Percentiles rank a stretch among this genome's conserved stretches.
Evolutionary conservation across 2,888 invertebrate genomes (phyloP).

Genomic region (Ormyrus pomaceus): DNA sequence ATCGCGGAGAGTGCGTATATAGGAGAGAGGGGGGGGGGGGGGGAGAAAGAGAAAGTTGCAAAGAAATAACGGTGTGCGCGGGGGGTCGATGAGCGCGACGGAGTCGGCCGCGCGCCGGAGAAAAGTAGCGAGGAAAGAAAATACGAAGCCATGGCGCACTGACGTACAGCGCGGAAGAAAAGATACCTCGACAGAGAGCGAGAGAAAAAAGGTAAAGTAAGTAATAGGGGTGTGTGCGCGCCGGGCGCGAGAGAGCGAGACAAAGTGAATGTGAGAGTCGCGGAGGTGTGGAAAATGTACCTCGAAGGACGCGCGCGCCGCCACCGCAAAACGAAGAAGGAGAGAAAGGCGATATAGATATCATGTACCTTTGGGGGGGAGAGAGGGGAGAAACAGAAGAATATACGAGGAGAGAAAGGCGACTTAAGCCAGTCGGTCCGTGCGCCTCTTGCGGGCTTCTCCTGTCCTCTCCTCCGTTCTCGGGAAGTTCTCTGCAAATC

Average conservation of each 20-base stretch:
- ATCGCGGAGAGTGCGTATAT: not conserved
- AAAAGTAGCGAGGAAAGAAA: not conserved
- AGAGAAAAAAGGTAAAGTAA: not conserved
- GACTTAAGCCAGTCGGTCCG: slow-evolving; percentile 25
- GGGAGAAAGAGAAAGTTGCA: slow-evolving; percentile 53
- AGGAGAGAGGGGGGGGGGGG: not conserved
- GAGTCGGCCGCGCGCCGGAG: not conserved
- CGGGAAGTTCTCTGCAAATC: slow-evolving; percentile 34
- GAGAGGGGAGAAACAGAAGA: slow-evolving; percentile 3
- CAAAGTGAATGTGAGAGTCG: slow-evolving; percentile 42
- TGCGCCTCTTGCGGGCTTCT: slow-evolving; percentile 16
- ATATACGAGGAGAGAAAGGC: slow-evolving; percentile 25
- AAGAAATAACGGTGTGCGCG: not conserved
- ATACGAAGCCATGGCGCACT: not conserved
- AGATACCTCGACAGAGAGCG: not conserved
- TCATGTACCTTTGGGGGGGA: not conserved
- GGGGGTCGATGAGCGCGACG: slow-evolving; percentile 40
- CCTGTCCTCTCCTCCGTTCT: not conserved
- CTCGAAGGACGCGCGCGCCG: not conserved
- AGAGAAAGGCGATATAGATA: slow-evolving; percentile 38
- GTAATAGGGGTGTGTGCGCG: too few species aligned
- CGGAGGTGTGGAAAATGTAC: slow-evolving; percentile 40
- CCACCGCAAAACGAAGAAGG: not conserved
- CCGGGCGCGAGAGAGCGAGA: not conserved
- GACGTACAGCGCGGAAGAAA: slow-evolving; percentile 1